Evolutionary conservation across 2,888 invertebrate species (phyloP), one percentile per base, ranked within the genome.

Genomic region (Microplitis manilae): DNA sequence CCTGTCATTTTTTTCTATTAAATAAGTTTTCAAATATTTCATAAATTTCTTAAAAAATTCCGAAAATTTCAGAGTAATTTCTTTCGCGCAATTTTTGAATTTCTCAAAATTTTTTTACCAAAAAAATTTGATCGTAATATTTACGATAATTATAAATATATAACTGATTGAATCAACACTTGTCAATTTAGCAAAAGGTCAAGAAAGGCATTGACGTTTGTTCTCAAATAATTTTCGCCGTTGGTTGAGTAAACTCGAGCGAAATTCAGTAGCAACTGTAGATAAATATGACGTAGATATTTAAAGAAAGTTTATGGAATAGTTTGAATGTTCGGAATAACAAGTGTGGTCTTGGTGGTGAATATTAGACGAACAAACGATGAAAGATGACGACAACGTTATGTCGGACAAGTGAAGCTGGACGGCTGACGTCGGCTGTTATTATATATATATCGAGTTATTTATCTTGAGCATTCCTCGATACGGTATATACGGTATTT

Each of bases 401-500:
- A 50, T 50, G 50, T 50, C 5, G 50, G 50, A 50, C 50, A 50
- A 9, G 50, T 50, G 50, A 50, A 50, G 50, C 50, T 50, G 50
- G 8, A 50, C 50, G 50, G 50, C 50, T 50, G 50, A 8, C 8
- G 13, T 50, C 8, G 50, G 13, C 13, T 50, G 13, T 50, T 50
- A 50, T 50, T 50, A 50, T 50, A 50, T 50, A 41, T 41, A 50
- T 65, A 65, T 65, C 30, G 30, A 65, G 67, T 65, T 73, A 73
- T 73, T 73, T 73, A 67, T 41, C 67, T 67, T 39, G 65, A 73
- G 41, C 41, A 73, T 73, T 50, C 67, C 60, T 15, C 73, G 68
- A 75, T 75, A 68, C 39, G 17, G 64, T 64, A 64, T 75, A 69
- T 64, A 68, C 67, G 68, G 74, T 60, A 74, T 74, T 68, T 75